Evolutionary conservation across 2,888 invertebrate genomes (phyloP), one percentile per base, ranked within the genome.

Genomic region (Pelosia muscerda): DNA sequence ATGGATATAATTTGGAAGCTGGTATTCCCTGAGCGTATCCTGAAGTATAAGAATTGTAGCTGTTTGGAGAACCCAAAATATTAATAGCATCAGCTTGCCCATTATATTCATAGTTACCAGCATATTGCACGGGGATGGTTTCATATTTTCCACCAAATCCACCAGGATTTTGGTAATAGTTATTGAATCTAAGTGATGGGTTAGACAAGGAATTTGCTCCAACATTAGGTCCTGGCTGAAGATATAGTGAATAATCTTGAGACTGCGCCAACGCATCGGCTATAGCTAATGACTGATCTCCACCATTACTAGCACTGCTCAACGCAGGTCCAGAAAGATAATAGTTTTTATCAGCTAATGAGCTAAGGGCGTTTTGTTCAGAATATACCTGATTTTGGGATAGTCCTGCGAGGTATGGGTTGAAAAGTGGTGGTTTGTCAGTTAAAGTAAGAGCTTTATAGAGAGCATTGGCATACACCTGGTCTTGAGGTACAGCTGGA

Each of bases 1-100:
- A 59, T 23, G 82, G 71, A 38, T 82, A 83, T 0, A 75, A n/a
- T 23, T 72, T 71, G 6, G 84, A 71, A 0, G 76, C 55, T 25
- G 73, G 67, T 2, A 71, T 64, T 69, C 81, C 75, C 25, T 70
- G 75, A 23, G 66, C 68, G 19, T 53, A 65, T 53, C 54, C 65
- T 10, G 55, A 34, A 59, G 22, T 28, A 19, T 60, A 68, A 2
- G 59, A 57, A 49, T 66, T 59, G 9, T 55, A 66, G n/a, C 54
- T 23, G 19, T 26, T 54, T 19, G 60, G 42, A 42, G 55, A 31
- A 10, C 23, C 60, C 31, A 60, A 42, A 5, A 70, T 49, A 15
- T 42, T 63, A 13, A 66, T 53, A 9, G 68, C 38, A 42, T 71
- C 66, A 8, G 74, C 68, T 62, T 71, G 60, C 6, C 73, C 70